phyloP scores from a whole-genome alignment of 2,797 vertebrate genomes.

The Gallirallus australis region DNA sequence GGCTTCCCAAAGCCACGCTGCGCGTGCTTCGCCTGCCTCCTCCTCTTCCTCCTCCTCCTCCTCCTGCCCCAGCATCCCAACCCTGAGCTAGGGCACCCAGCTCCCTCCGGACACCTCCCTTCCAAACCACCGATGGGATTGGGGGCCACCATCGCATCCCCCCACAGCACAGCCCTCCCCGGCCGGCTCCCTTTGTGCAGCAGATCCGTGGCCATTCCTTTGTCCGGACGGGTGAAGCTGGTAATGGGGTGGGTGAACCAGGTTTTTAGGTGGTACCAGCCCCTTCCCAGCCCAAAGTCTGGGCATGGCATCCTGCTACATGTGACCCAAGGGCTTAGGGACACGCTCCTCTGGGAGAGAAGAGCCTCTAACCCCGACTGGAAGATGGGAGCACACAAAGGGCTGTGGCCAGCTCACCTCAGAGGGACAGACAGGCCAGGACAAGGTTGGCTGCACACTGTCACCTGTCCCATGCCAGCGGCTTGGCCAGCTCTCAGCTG shows the following conservation, averaged over 20 bases:
- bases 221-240: background rate
- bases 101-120: no score
- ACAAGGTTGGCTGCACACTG: background rate
- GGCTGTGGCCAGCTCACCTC: rapidly evolving
- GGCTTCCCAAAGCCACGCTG: background rate
- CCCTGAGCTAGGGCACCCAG: background rate
- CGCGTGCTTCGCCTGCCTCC: background rate
- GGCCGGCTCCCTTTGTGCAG: background rate
- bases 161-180: rapidly evolving
- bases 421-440: background rate
- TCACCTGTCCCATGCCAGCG: rapidly evolving
- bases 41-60: background rate
- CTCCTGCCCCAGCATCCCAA: background rate
- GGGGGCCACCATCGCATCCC: background rate
- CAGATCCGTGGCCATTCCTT: background rate
- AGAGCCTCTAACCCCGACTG: background rate
- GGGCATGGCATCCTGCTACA: background rate
- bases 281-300: background rate
- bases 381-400: rapidly evolving
- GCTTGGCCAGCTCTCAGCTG: background rate
- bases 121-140: rapidly evolving
- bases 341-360: rapidly evolving
- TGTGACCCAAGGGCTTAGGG: background rate
- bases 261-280: background rate
- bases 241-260: background rate